Percentiles rank a stretch among this genome's conserved stretches.
Conservation (phyloP, 2,113 vertebrate genomes). For the Mixornis gularis region DNA sequence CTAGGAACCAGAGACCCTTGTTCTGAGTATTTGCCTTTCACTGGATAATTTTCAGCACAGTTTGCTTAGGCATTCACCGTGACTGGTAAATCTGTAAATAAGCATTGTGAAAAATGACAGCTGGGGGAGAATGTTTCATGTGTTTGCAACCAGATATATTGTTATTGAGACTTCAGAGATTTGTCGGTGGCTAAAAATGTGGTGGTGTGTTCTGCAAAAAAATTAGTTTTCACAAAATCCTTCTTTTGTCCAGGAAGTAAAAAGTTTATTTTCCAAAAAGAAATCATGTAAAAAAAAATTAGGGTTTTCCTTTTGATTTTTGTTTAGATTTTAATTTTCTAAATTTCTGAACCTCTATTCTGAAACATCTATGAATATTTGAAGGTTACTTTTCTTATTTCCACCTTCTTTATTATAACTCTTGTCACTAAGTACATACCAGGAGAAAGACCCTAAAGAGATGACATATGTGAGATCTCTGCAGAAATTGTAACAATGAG, state of each 20-base stretch:
- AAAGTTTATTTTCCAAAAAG: not conserved
- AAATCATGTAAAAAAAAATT: rapidly evolving
- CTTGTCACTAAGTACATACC: not conserved
- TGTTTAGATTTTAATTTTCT: not conserved
- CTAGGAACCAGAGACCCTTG: not conserved
- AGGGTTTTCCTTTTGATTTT: not conserved
- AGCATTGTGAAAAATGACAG: not conserved
- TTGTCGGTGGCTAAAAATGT: not conserved
- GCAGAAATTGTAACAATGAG: not conserved
- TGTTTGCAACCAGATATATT: not conserved
- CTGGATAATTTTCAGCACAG: not conserved
- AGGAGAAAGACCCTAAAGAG: not conserved
- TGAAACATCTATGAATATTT: not conserved
- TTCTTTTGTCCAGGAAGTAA: not conserved
- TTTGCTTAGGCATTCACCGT: not conserved
- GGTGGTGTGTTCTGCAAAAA: not conserved
- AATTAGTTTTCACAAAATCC: not conserved
- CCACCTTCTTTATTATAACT: not conserved
- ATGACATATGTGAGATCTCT: not conserved
- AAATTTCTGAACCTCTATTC: not conserved
- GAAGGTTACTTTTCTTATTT: not conserved
- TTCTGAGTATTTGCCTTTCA: not conserved
- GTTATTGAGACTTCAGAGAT: not conserved
- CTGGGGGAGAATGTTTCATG: not conserved
- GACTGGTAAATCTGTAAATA: not conserved